Conservation (phyloP, 2,797 vertebrate genomes). For the Iguana delicatissima region DNA sequence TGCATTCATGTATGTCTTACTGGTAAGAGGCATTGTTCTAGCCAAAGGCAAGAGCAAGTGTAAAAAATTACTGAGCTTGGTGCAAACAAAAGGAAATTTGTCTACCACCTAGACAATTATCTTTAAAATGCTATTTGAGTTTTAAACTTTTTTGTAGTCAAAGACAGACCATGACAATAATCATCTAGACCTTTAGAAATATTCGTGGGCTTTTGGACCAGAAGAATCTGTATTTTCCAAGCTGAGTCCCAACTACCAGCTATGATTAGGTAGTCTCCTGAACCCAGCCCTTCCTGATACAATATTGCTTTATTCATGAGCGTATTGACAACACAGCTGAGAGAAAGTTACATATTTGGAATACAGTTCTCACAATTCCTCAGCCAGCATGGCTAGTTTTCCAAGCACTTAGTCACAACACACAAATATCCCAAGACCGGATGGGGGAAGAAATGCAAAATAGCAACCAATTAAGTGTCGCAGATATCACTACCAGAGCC, state of each 20-base stretch:
- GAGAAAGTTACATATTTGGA: no score
- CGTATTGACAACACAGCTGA: not conserved
- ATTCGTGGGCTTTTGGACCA: not conserved
- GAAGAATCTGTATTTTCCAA: not conserved
- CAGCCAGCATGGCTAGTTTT: no score
- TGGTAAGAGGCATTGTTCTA: conserved; percentile 69
- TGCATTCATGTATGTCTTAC: conserved; percentile 77
- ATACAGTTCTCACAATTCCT: no score
- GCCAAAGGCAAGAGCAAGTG: conserved; percentile 68
- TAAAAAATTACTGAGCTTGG: conserved; percentile 46
- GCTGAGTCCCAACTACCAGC: not conserved
- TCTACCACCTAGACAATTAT: conserved; percentile 13
- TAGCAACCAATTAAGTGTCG: not conserved
- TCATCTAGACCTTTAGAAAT: conserved; percentile 1
- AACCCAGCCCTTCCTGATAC: not conserved
- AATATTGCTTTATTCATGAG: fast-evolving
- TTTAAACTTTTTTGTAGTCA: not conserved
- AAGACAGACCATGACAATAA: not conserved
- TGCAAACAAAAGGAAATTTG: conserved; percentile 44
- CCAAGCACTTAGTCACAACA: not conserved
- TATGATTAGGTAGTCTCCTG: not conserved
- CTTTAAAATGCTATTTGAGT: conserved; percentile 21
- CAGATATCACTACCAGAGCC: not conserved
- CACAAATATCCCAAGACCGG: not conserved
- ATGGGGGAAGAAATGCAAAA: conserved; percentile 6